Percentiles rank a stretch among this genome's conserved stretches.
These are phyloP conservation scores for Argya squamiceps DNA, from an alignment of 2,797 vertebrate genomes.

Conservation along the genomic window DNA sequence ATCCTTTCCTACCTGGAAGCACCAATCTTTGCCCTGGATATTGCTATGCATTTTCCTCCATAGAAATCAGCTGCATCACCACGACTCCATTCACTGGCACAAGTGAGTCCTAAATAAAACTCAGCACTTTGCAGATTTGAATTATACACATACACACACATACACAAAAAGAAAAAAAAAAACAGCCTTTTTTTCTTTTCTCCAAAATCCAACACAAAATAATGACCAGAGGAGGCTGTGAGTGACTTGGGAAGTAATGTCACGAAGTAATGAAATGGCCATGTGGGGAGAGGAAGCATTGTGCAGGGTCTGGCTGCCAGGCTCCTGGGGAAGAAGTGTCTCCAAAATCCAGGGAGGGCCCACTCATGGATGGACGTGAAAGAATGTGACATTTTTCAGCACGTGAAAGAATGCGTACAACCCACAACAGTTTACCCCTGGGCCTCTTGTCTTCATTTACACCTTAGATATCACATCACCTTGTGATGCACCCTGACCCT, in stretches of 20 bases:
- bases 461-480: neutral
- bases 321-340: neutral
- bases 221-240: neutral
- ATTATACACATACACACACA: neutral
- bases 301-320: neutral
- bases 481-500: neutral
- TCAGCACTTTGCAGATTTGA: neutral
- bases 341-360: neutral
- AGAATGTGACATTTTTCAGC: neutral
- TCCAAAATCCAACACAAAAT: neutral
- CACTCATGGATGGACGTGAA: fast-evolving
- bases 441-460: neutral
- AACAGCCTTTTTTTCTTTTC: neutral
- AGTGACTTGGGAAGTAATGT: neutral
- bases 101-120: neutral
- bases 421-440: fast-evolving
- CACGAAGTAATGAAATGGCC: neutral
- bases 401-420: fast-evolving
- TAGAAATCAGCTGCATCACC: neutral
- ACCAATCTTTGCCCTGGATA: neutral
- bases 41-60: neutral
- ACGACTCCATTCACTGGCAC: neutral
- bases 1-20: neutral
- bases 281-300: neutral
- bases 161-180: neutral